A percentile compares a stretch with the other conserved stretches of the same genome.
phyloP scores from a whole-genome alignment of 2,113 vertebrate genomes.

The Thoracochromis brauschi region DNA sequence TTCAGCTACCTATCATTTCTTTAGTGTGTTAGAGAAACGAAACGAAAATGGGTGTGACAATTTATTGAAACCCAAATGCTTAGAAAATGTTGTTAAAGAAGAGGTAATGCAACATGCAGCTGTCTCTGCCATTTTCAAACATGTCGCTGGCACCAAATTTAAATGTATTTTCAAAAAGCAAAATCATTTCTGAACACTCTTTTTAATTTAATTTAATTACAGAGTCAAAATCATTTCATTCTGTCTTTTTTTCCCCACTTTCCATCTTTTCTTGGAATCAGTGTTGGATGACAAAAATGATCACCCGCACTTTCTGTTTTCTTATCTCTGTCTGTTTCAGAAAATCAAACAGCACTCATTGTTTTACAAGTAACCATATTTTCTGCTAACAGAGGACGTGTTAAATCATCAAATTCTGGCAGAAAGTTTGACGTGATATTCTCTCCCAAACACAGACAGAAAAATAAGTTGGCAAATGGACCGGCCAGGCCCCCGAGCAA shows the following conservation, averaged over 20 bases:
- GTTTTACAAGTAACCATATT: background rate
- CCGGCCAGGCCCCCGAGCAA: slow-evolving; percentile 28
- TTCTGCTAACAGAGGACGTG: background rate
- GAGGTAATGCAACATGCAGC: background rate
- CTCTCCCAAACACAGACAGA: slow-evolving; percentile 17
- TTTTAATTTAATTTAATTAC: background rate
- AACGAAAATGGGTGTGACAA: background rate
- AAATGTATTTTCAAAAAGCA: background rate
- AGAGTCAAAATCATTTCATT: background rate
- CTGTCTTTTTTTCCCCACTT: background rate
- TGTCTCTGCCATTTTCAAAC: background rate
- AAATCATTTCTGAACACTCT: background rate
- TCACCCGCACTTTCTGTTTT: background rate
- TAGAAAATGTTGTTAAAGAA: background rate
- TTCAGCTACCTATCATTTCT: background rate
- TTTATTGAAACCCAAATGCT: background rate
- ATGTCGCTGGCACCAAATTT: background rate
- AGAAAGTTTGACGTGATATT: slow-evolving; percentile 22
- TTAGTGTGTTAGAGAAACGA: background rate
- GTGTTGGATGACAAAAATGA: background rate
- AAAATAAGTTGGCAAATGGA: slow-evolving; percentile 22
- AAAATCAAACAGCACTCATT: background rate
- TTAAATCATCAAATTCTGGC: slow-evolving; percentile 18
- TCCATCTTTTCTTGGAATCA: background rate
- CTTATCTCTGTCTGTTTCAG: background rate